Percentiles rank a stretch among this genome's conserved stretches.
Conservation (phyloP, 2,888 invertebrate genomes). For the Epinotia brunnichana region DNA sequence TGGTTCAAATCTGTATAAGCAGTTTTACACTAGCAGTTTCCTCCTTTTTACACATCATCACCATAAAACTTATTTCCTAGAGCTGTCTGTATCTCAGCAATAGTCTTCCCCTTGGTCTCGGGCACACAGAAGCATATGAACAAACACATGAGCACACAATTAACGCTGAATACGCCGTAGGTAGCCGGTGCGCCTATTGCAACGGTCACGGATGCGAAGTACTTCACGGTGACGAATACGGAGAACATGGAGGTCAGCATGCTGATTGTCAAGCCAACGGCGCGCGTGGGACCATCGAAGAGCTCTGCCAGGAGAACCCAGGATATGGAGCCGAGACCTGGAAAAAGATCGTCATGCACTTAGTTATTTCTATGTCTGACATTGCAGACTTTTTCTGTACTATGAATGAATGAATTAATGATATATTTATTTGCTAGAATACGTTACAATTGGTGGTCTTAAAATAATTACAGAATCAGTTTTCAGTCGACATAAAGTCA, state of each 20-base stretch:
- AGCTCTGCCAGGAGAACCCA: slow-evolving; percentile 65
- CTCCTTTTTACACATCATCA: neutral
- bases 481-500: too few species aligned
- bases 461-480: too few species aligned
- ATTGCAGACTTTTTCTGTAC: too few species aligned
- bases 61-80: slow-evolving; percentile 41
- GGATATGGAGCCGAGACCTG: slow-evolving; percentile 66
- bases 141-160: slow-evolving; percentile 41
- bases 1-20: too few species aligned
- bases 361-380: too few species aligned
- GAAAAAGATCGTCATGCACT: slow-evolving; percentile 27
- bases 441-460: too few species aligned
- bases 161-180: slow-evolving; percentile 48
- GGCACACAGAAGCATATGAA: slow-evolving; percentile 47
- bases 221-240: slow-evolving; percentile 47
- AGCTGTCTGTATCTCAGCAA: slow-evolving; percentile 48
- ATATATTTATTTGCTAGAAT: too few species aligned
- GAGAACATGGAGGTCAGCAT: slow-evolving; percentile 24
- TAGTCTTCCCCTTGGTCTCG: slow-evolving; percentile 49
- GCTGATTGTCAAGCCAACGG: slow-evolving; percentile 45
- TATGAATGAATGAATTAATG: too few species aligned
- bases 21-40: neutral
- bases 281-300: slow-evolving; percentile 47
- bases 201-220: slow-evolving; percentile 45
- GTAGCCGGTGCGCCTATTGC: slow-evolving; percentile 46